Evolutionary conservation across 2,888 invertebrate genomes (phyloP), one percentile per base, ranked within the genome.

Genomic region (Parapristionchus giblindavisi): DNA sequence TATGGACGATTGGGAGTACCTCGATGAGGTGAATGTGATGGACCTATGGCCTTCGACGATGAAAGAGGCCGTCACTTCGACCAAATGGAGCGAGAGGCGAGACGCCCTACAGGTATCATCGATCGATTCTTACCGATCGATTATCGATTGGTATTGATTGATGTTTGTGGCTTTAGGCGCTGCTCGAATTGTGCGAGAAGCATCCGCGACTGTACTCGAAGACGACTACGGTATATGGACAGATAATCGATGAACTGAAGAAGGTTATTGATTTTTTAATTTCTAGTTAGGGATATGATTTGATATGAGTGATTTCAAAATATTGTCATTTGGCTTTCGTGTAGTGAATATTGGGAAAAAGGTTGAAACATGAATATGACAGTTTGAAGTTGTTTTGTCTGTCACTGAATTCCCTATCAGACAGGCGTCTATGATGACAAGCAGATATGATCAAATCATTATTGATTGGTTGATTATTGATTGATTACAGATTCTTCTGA

Each of bases 401-500:
- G n/a, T n/a, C n/a, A n/a, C n/a, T n/a, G n/a, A n/a, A n/a, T n/a
- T n/a, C n/a, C n/a, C n/a, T n/a, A n/a, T n/a, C n/a, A n/a, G n/a
- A n/a, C n/a, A n/a, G n/a, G n/a, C n/a, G n/a, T n/a, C n/a, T n/a
- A n/a, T n/a, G n/a, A n/a, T n/a, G n/a, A n/a, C n/a, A n/a, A n/a
- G n/a, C n/a, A n/a, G n/a, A n/a, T n/a, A n/a, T n/a, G n/a, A 8
- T 8, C 43, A 43, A 43, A 43, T 43, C 17, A 43, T 43, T 43
- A 43, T 43, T 43, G 8, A 14, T 43, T 8, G 43, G 43, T 43
- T 43, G 8, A 17, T 8, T 43, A 54, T 24, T 24, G n/a, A 14
- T 54, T 54, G 11, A 4, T 40, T 29, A 1, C 89, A 94, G 93
- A 92, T 96, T 54, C 92, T 98, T 85, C 91, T 92, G 56, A 97